Evolutionary conservation across 2,888 invertebrate species (phyloP), one percentile per base, ranked within the genome.

Genomic region (Dryococelus australis): DNA sequence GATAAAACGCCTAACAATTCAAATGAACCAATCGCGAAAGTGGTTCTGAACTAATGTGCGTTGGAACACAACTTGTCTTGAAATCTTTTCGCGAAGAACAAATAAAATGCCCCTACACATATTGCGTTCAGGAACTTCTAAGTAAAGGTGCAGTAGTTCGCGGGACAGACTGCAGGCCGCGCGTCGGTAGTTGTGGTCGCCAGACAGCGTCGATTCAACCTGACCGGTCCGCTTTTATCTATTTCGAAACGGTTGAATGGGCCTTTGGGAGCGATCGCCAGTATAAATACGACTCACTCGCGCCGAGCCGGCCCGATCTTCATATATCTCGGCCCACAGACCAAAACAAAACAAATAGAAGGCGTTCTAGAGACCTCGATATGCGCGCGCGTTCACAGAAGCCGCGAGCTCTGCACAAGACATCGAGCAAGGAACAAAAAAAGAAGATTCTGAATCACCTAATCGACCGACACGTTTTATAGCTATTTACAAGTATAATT

Each of bases 201-300:
- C n/a, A n/a, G n/a, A n/a, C n/a, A n/a, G n/a, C n/a, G n/a, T n/a
- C n/a, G n/a, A n/a, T n/a, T n/a, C n/a, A n/a, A n/a, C n/a, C n/a
- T n/a, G n/a, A n/a, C n/a, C n/a, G n/a, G n/a, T n/a, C n/a, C n/a
- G 47, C 65, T 65, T 65, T 65, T 65, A 65, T 65, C 65, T 65
- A 65, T 65, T 65, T 65, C 65, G 65, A 65, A 65, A 65, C 10
- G 20, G 65, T 65, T 24, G 65, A 65, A 65, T 65, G 65, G 65
- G 65, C 65, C 65, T 65, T 65, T 65, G 65, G 65, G 24, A 20
- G 65, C 65, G 65, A 20, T 12, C 20, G 65, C 65, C 65, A 65
- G 65, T 16, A 65, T 65, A 65, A 65, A 65, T 65, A 65, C 65
- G 65, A 20, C 65, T 24, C 5, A 13, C 24, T 24, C 8, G 65